Conservation (phyloP, 2,113 vertebrate species). For the Camelus dromedarius region DNA sequence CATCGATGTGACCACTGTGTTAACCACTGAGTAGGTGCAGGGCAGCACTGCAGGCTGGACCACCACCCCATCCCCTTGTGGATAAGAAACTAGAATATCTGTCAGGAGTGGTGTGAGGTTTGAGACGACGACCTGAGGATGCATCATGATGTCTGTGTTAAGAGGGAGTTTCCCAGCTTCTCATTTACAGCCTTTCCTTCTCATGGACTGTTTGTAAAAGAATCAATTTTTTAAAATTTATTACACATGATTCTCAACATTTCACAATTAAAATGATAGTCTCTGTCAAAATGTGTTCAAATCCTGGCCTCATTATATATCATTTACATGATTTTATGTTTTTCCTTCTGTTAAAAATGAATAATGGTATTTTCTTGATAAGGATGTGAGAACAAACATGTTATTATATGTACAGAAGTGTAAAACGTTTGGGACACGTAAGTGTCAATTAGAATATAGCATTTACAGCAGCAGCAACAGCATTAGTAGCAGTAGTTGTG, state of each 20-base stretch:
- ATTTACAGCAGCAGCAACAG: background rate
- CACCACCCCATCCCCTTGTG: background rate
- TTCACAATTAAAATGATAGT: background rate
- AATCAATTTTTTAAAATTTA: background rate
- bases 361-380: background rate
- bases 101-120: background rate
- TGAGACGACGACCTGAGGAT: background rate
- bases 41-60: background rate
- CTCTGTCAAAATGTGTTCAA: background rate
- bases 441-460: background rate
- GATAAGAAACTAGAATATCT: background rate
- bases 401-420: background rate
- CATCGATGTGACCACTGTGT: background rate
- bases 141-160: background rate
- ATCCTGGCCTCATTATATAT: background rate
- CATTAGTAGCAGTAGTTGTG: background rate
- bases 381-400: background rate
- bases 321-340: background rate
- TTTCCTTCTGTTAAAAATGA: background rate
- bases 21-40: background rate
- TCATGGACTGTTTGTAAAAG: background rate
- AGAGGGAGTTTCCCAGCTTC: background rate
- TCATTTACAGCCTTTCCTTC: background rate
- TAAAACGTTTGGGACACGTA: background rate
- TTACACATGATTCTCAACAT: background rate